These are phyloP conservation scores for Hipposideros armiger DNA, from an alignment of 2,113 vertebrate genomes.

Conservation along the genomic window DNA sequence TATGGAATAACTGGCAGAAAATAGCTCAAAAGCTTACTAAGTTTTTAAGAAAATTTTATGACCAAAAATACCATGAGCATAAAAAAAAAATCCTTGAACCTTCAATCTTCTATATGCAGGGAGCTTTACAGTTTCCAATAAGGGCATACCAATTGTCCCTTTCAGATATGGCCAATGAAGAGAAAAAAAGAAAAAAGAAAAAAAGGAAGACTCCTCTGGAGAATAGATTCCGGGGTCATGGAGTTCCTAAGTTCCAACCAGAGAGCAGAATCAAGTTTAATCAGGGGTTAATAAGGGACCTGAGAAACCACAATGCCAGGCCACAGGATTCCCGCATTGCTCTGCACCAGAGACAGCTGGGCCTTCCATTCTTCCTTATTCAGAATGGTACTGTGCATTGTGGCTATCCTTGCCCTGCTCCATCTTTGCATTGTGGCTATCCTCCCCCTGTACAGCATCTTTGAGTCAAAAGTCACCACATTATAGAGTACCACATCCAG, in stretches of 20 bases:
- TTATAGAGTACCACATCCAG: neutral
- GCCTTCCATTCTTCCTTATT: neutral
- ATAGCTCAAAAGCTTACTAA: neutral
- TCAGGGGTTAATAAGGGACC: neutral
- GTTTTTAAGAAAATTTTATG: neutral
- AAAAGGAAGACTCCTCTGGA: neutral
- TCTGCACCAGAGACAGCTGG: neutral
- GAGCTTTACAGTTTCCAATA: neutral
- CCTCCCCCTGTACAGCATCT: neutral
- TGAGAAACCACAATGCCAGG: neutral
- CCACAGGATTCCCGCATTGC: neutral
- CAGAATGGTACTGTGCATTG: neutral
- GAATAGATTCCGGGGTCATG: neutral
- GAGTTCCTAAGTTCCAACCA: neutral
- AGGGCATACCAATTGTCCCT: neutral
- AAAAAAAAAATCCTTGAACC: neutral
- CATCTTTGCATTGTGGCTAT: neutral
- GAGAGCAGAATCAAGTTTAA: neutral
- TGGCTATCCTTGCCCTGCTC: neutral
- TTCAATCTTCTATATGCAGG: neutral
- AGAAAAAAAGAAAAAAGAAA: neutral
- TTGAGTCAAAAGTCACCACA: neutral
- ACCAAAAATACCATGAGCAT: constrained; percentile 1
- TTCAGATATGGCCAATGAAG: neutral
- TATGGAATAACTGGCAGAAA: neutral